Percentiles rank a stretch among this genome's conserved stretches.
Evolutionary conservation across 2,888 invertebrate species (phyloP).

Genomic region (Charanyca ferruginea): DNA sequence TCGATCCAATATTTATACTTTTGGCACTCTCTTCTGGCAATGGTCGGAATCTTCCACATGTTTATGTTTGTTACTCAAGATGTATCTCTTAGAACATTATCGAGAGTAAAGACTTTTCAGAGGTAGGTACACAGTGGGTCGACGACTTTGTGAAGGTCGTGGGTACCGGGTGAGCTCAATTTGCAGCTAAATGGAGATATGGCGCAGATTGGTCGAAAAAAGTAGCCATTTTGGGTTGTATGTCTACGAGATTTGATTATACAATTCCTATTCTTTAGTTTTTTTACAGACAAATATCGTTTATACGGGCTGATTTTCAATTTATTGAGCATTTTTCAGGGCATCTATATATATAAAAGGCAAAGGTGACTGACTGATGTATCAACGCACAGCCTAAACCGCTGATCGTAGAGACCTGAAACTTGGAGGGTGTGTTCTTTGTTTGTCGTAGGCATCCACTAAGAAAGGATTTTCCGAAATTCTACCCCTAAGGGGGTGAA

Average conservation of each 20-base stretch:
- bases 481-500: too few species aligned
- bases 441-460: too few species aligned
- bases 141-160: conserved; percentile 61
- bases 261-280: neutral
- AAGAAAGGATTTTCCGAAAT: too few species aligned
- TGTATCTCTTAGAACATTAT: conserved; percentile 14
- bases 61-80: conserved; percentile 6
- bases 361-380: too few species aligned
- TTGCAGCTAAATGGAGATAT: neutral
- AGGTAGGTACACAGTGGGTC: conserved; percentile 42
- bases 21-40: conserved; percentile 66
- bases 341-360: too few species aligned
- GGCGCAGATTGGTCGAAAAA: neutral
- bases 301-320: too few species aligned
- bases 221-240: neutral
- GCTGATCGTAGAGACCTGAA: too few species aligned
- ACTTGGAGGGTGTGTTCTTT: too few species aligned
- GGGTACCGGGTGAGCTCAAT: neutral
- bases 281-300: too few species aligned
- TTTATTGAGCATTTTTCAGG: too few species aligned
- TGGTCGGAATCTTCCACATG: conserved; percentile 42
- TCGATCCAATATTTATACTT: conserved; percentile 39
- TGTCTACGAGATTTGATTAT: neutral
- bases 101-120: conserved; percentile 29
- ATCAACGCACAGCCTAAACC: too few species aligned